Evolutionary conservation across 2,797 vertebrate species (phyloP).

Genomic region (Melanotaenia pygmaea): DNA sequence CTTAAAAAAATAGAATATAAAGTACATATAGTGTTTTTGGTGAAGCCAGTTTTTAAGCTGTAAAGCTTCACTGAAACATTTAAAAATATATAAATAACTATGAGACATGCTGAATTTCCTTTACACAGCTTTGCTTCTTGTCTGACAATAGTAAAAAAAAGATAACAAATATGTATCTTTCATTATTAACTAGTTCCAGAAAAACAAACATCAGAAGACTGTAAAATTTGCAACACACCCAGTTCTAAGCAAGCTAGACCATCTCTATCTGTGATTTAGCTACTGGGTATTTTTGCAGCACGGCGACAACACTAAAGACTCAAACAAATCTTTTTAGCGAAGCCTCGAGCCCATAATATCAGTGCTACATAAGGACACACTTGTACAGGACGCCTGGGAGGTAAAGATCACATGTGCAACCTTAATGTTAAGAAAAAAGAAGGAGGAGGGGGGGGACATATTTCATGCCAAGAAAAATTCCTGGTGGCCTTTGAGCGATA

Average conservation of each 20-base stretch:
- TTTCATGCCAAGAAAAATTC: conserved; percentile 36
- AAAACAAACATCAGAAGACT: conserved; percentile 11
- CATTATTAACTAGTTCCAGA: conserved; percentile 26
- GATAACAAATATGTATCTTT: neutral
- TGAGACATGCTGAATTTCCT: no score
- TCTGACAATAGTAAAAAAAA: no score
- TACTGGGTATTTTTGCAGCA: conserved; percentile 29
- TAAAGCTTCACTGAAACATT: no score
- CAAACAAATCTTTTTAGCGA: conserved; percentile 29
- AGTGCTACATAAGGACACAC: conserved; percentile 35
- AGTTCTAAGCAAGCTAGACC: conserved; percentile 15
- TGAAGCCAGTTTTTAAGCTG: no score
- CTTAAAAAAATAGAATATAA: neutral
- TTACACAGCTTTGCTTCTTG: no score
- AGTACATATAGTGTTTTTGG: no score
- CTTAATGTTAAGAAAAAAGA: conserved; percentile 35
- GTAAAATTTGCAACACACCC: conserved; percentile 17
- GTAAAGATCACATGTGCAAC: conserved; percentile 47
- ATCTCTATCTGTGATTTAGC: conserved; percentile 29
- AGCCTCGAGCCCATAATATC: conserved; percentile 25
- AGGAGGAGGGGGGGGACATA: no score
- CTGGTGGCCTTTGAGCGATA: conserved; percentile 46
- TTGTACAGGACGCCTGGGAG: conserved; percentile 30
- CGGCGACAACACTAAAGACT: conserved; percentile 23
- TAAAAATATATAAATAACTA: no score